Evolutionary conservation across 2,888 invertebrate species (phyloP).

Genomic region (Agelastica alni): DNA sequence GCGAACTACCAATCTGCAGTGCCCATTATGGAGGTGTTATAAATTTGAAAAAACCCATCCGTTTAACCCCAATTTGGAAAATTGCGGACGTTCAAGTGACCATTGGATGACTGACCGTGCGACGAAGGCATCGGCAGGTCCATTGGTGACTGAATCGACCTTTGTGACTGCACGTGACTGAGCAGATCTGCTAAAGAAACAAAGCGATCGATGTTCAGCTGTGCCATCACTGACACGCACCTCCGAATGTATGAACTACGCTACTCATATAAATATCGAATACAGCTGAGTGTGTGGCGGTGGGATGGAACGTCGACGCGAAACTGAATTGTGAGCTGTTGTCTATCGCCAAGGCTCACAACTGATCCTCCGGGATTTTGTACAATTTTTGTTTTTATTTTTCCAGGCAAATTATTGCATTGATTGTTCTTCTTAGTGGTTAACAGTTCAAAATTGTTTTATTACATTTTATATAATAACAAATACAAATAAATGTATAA

Average conservation of each 20-base stretch:
- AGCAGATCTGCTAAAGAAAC: constrained; percentile 64
- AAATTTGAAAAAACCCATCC: constrained; percentile 59
- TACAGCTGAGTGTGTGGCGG: constrained; percentile 5
- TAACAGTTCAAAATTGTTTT: too few relatives aligned
- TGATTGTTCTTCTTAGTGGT: too few relatives aligned
- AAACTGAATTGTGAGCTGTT: too few relatives aligned
- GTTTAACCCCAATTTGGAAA: constrained; percentile 64
- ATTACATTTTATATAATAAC: too few relatives aligned
- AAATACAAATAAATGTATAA: too few relatives aligned
- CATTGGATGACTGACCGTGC: constrained; percentile 60
- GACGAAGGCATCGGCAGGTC: constrained; percentile 60
- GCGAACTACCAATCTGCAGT: constrained; percentile 61
- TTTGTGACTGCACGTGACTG: constrained; percentile 66
- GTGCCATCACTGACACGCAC: constrained; percentile 67
- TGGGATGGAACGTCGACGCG: too few relatives aligned
- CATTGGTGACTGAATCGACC: constrained; percentile 65
- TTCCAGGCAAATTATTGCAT: too few relatives aligned
- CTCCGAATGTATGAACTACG: constrained; percentile 50
- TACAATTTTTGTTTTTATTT: too few relatives aligned
- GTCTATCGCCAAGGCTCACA: too few relatives aligned
- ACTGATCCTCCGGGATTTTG: too few relatives aligned
- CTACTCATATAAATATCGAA: constrained; percentile 36
- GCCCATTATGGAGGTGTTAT: constrained; percentile 65
- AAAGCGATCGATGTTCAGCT: constrained; percentile 65
- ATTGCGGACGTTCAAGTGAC: constrained; percentile 68